phyloP scores from a whole-genome alignment of 1,140 invertebrate genomes.

The Cydia amplana region DNA sequence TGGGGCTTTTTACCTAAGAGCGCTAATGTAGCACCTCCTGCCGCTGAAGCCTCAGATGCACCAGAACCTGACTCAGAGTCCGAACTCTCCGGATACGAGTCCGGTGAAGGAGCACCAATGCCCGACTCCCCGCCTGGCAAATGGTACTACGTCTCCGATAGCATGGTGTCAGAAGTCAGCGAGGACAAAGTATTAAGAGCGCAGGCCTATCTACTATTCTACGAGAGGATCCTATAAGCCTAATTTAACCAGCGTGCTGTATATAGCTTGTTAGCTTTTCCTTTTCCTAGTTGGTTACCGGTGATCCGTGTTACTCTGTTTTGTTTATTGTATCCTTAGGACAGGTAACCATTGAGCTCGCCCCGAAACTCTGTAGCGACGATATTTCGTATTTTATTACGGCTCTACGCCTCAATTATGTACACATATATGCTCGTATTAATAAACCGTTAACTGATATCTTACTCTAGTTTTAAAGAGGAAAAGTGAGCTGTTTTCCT shows the following conservation, averaged over 20 bases:
- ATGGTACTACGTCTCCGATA: conserved; percentile 97
- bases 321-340: conserved; percentile 34
- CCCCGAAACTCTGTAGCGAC: conserved; percentile 1
- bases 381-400: conserved; percentile 24
- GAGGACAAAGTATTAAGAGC: conserved; percentile 90
- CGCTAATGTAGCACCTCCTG: conserved; percentile 76
- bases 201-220: conserved; percentile 98
- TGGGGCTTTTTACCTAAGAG: conserved; percentile 85
- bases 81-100: conserved; percentile 73
- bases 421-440: conserved; percentile 13
- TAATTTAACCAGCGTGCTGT: conserved; percentile 43
- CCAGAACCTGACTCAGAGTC: conserved; percentile 75
- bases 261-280: conserved; percentile 52
- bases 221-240: conserved; percentile 90
- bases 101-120: conserved; percentile 60
- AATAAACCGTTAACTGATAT: neutral
- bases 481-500: neutral
- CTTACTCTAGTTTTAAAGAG: neutral
- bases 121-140: conserved; percentile 84
- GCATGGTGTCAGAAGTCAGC: conserved; percentile 88
- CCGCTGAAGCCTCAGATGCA: conserved; percentile 62
- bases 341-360: neutral
- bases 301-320: conserved; percentile 17
- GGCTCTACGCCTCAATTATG: conserved; percentile 5
- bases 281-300: conserved; percentile 36